A percentile compares a stretch with the other conserved stretches of the same genome.
Conservation (phyloP, 2,113 vertebrate genomes). For the Martes martes region DNA sequence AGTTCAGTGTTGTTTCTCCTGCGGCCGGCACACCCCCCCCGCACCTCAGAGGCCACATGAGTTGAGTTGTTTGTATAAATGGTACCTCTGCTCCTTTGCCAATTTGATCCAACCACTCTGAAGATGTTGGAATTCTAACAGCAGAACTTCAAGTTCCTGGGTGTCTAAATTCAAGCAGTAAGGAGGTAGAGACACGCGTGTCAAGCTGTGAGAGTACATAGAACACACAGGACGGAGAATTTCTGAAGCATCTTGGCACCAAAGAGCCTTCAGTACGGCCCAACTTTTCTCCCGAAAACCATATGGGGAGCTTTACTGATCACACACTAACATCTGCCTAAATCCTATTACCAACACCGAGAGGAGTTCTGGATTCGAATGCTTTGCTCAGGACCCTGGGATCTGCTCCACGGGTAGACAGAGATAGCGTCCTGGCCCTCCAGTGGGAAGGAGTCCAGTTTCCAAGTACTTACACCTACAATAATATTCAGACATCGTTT, state of each 20-base stretch:
- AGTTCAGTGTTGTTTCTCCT: not conserved
- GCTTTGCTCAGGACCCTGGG: not conserved
- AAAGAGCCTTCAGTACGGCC: not conserved
- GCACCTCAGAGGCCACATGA: not conserved
- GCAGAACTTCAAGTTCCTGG: not conserved
- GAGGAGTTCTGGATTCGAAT: not conserved
- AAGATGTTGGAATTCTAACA: not conserved
- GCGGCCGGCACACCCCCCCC: not conserved
- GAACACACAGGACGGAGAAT: not conserved
- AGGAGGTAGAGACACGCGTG: not conserved
- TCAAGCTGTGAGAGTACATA: not conserved
- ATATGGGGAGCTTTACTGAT: not conserved
- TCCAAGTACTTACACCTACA: not conserved
- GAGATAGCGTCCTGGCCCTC: not conserved
- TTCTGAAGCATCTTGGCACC: not conserved
- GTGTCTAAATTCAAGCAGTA: not conserved
- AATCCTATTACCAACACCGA: not conserved
- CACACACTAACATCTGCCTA: not conserved
- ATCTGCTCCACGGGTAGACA: not conserved
- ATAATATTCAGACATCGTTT: not conserved
- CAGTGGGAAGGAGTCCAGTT: not conserved
- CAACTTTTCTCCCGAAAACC: not conserved
- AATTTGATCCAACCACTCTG: not conserved
- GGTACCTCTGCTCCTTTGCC: not conserved
- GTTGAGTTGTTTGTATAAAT: not conserved